A percentile compares a stretch with the other conserved stretches of the same genome.
phyloP scores from a whole-genome alignment of 2,888 invertebrate species.

The Serrognathus titanus region DNA sequence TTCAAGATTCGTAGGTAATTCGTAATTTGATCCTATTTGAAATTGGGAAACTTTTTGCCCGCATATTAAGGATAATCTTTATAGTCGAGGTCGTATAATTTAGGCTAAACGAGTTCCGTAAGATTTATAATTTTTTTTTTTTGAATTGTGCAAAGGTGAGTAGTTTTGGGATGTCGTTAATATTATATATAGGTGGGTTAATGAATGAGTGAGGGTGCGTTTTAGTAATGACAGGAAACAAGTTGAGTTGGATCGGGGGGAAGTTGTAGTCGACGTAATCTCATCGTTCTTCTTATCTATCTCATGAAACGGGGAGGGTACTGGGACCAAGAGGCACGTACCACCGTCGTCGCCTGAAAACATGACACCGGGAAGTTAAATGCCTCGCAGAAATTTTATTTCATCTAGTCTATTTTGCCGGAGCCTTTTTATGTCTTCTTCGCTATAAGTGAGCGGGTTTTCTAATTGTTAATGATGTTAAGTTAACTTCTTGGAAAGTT shows the following conservation, averaged over 20 bases:
- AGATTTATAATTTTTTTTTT: no score
- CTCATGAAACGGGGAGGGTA: slow-evolving; percentile 1
- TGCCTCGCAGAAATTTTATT: slow-evolving; percentile 38
- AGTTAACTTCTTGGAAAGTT: slow-evolving; percentile 3
- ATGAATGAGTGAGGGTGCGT: slow-evolving; percentile 9
- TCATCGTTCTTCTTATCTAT: slow-evolving; percentile 26
- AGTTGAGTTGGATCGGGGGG: slow-evolving; percentile 33
- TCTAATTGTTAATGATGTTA: slow-evolving; percentile 23
- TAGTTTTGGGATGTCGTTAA: no score
- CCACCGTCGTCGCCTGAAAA: slow-evolving; percentile 30
- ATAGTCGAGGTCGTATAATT: no score
- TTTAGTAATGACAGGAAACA: slow-evolving; percentile 24
- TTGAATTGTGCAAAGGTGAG: no score
- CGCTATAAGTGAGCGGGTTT: slow-evolving; percentile 19
- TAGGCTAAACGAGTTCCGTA: no score
- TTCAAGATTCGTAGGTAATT: no score
- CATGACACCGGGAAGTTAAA: slow-evolving; percentile 32
- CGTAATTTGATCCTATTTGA: no score
- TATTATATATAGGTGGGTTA: neutral
- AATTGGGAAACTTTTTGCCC: no score
- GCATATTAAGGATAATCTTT: no score
- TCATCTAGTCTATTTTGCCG: slow-evolving; percentile 17
- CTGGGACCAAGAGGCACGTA: slow-evolving; percentile 4
- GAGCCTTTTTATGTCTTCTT: slow-evolving; percentile 13
- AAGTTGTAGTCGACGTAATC: slow-evolving; percentile 28